Conservation (phyloP, 2,113 vertebrate species). For the Trematomus loennbergii region DNA sequence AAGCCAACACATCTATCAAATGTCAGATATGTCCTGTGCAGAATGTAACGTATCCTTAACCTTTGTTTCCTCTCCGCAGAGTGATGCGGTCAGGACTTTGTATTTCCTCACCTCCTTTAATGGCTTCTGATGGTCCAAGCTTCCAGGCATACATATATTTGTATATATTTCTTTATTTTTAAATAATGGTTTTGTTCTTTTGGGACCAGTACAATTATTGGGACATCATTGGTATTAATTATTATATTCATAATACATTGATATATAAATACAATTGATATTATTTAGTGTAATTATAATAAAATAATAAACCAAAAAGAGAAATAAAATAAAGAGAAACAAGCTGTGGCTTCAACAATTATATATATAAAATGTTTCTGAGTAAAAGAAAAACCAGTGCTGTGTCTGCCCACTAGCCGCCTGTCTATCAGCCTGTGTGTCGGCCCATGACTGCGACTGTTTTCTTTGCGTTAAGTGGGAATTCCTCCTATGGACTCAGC, state of each 20-base stretch:
- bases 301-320: too few species aligned
- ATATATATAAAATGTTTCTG: too few species aligned
- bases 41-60: constrained; percentile 2
- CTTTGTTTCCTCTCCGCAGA: constrained; percentile 4
- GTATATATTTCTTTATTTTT: too few species aligned
- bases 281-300: too few species aligned
- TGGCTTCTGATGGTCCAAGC: constrained; percentile 61
- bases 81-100: constrained; percentile 63
- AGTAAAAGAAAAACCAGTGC: background rate
- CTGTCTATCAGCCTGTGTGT: constrained; percentile 6
- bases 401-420: background rate
- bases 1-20: background rate
- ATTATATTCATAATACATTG: too few species aligned
- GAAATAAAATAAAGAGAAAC: too few species aligned
- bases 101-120: constrained; percentile 69
- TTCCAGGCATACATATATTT: background rate
- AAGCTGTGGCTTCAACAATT: too few species aligned
- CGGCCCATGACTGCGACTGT: constrained; percentile 31
- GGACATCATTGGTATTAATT: too few species aligned
- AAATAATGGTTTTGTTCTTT: too few species aligned
- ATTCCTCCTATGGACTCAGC: constrained; percentile 35
- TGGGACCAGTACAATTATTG: background rate
- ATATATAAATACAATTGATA: too few species aligned
- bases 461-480: constrained; percentile 42
- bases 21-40: background rate